Evolutionary conservation across 30 jellyfish, hydroid and myxozoan species (phyloP).

Genomic region (Hydractinia symbiolongicarpus): DNA sequence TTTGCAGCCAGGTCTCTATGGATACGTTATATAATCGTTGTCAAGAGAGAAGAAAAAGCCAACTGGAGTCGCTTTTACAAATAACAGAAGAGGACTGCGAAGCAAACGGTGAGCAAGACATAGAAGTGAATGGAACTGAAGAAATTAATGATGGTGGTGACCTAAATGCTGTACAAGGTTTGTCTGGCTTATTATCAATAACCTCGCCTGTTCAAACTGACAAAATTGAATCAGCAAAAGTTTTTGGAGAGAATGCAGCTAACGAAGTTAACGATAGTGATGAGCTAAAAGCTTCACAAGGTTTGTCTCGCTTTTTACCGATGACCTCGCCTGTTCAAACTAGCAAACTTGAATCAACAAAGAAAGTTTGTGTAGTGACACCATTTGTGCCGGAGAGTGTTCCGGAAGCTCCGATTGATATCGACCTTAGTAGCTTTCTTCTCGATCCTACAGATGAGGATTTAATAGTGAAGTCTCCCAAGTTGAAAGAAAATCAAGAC

Average conservation of each 20-base stretch:
- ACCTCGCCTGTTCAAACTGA: not conserved
- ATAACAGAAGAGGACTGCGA: not conserved
- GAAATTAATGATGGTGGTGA: not conserved
- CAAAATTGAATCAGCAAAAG: not conserved
- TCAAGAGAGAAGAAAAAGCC: slow-evolving; percentile 17
- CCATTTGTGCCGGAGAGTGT: slow-evolving; percentile 1
- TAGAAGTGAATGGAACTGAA: not conserved
- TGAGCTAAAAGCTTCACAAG: slow-evolving; percentile 16
- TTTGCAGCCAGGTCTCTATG: slow-evolving; percentile 40
- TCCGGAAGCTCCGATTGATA: slow-evolving; percentile 26
- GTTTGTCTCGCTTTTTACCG: slow-evolving; percentile 10
- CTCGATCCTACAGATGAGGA: not conserved
- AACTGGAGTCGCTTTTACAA: not conserved
- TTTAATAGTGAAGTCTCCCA: not conserved
- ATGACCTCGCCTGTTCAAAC: not conserved
- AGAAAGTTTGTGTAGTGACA: slow-evolving; percentile 10
- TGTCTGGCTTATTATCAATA: not conserved
- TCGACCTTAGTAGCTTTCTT: slow-evolving; percentile 22
- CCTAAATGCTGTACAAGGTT: not conserved
- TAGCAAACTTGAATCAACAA: not conserved
- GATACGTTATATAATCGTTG: slow-evolving; percentile 39
- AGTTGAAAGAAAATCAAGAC: not conserved
- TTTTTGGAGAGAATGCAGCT: not conserved
- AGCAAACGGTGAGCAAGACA: not conserved
- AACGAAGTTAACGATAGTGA: not conserved